Evolutionary conservation across 2,113 vertebrate genomes (phyloP).

Genomic region (Alligator sinensis): DNA sequence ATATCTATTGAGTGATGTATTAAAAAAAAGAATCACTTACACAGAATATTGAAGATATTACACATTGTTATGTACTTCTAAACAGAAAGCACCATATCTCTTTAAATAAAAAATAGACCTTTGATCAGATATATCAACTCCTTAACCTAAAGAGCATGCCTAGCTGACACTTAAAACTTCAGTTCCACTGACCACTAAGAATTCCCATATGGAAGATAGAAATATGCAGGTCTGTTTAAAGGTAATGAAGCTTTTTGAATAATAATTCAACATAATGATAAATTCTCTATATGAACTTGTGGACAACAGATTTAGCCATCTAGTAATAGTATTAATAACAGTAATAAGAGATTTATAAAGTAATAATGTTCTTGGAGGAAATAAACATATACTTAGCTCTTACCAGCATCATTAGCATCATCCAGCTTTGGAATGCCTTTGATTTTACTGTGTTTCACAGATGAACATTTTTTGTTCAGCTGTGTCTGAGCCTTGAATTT

Average conservation of each 20-base stretch:
- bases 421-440: conserved; percentile 99
- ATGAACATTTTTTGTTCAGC: conserved; percentile 98
- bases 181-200: neutral
- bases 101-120: neutral
- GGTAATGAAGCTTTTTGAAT: neutral
- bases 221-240: neutral
- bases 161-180: neutral
- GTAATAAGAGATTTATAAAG: neutral
- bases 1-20: neutral
- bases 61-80: neutral
- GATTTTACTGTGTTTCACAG: conserved; percentile 99
- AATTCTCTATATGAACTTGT: neutral
- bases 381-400: conserved; percentile 45
- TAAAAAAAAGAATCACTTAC: neutral
- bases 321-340: neutral
- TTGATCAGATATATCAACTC: neutral
- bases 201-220: neutral
- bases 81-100: neutral
- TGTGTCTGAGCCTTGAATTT: conserved; percentile 99
- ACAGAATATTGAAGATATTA: neutral
- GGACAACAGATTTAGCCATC: neutral
- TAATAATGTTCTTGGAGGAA: neutral
- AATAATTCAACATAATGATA: neutral
- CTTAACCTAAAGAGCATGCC: neutral
- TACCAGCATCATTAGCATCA: conserved; percentile 98